These are phyloP conservation scores for Pygmarrhopalites habei DNA, from an alignment of 1,140 invertebrate species.

Conservation along the genomic window DNA sequence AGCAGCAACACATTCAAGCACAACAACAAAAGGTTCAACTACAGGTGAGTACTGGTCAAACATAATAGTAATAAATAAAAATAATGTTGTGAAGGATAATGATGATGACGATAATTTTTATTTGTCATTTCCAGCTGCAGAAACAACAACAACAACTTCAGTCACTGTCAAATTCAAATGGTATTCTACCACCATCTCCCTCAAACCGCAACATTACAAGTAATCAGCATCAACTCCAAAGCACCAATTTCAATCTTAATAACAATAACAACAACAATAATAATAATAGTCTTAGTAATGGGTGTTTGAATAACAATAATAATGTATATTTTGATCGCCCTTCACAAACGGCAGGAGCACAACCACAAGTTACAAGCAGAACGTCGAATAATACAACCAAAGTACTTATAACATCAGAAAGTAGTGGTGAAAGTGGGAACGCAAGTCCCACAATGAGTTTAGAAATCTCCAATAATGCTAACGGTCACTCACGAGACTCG, in stretches of 20 bases:
- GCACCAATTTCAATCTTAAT: background rate
- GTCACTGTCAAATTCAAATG: constrained; percentile 20
- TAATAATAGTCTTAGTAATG: background rate
- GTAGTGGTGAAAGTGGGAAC: constrained; percentile 27
- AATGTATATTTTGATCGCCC: background rate
- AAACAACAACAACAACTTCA: constrained; percentile 35
- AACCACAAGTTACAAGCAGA: background rate
- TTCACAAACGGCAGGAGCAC: background rate
- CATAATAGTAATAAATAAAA: no score
- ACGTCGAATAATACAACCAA: constrained; percentile 35
- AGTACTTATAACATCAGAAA: constrained; percentile 35
- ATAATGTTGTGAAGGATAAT: no score
- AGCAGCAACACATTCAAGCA: constrained; percentile 36
- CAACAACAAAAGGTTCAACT: constrained; percentile 35
- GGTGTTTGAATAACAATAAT: constrained; percentile 7
- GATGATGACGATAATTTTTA: no score
- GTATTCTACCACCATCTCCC: background rate
- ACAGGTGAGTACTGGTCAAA: no score
- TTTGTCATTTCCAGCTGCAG: no score
- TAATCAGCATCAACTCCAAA: constrained; percentile 5
- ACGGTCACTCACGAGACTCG: constrained; percentile 20
- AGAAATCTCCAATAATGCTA: constrained; percentile 16
- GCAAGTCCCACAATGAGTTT: constrained; percentile 29
- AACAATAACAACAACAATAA: constrained; percentile 25
- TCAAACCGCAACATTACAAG: constrained; percentile 17